Percentiles rank a stretch among this genome's conserved stretches.
phyloP scores from a whole-genome alignment of 1,140 invertebrate genomes.

The Drosophila pandora region DNA sequence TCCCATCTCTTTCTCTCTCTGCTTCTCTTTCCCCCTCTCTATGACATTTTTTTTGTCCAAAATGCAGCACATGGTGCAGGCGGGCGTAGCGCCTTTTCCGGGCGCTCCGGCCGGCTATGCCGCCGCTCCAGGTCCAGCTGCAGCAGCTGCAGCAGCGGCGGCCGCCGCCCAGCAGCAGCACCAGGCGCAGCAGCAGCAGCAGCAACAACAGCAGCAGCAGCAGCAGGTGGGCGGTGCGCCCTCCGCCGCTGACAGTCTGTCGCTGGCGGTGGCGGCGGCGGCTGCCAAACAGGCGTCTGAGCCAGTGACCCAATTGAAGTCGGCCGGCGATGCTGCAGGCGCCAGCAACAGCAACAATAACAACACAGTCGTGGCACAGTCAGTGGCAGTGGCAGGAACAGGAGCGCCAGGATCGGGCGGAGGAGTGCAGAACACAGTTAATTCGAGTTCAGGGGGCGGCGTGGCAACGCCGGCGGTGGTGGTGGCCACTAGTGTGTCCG shows the following conservation, averaged over 20 bases:
- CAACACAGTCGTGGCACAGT: conserved; percentile 41
- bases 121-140: conserved; percentile 87
- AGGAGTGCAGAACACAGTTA: conserved; percentile 33
- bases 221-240: conserved; percentile 83
- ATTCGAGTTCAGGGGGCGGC: conserved; percentile 21
- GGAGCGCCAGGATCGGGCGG: conserved; percentile 36
- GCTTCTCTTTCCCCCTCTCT: conserved; percentile 20
- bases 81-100: conserved; percentile 93
- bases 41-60: conserved; percentile 63
- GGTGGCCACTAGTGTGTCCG: conserved; percentile 84
- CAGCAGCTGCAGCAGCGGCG: conserved; percentile 86
- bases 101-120: conserved; percentile 91
- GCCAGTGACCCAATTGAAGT: conserved; percentile 85
- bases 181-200: conserved; percentile 82
- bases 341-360: conserved; percentile 33
- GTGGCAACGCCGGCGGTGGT: conserved; percentile 64
- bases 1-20: conserved; percentile 34
- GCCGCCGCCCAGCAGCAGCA: conserved; percentile 86
- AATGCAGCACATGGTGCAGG: conserved; percentile 96
- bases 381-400: conserved; percentile 12
- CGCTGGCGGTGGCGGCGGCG: conserved; percentile 87
- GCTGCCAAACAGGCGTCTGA: conserved; percentile 84
- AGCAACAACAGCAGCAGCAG: conserved; percentile 81
- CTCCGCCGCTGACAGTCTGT: conserved; percentile 84
- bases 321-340: conserved; percentile 71